These are phyloP conservation scores for Vireo altiloquus DNA, from an alignment of 2,113 vertebrate genomes.

Conservation along the genomic window DNA sequence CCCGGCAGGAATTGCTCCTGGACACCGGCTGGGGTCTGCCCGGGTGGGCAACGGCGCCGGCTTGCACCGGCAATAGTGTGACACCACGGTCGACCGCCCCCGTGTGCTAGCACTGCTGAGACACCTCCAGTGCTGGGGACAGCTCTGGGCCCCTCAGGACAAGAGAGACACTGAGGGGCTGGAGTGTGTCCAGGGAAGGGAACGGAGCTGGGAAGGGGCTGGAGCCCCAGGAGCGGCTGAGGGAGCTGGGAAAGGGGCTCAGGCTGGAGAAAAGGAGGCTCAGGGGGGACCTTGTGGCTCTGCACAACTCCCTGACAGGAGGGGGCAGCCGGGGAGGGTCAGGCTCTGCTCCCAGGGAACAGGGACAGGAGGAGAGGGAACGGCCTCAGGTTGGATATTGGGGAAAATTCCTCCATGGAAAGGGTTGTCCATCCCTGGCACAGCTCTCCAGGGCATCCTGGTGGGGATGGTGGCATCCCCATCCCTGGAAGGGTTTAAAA, in stretches of 20 bases:
- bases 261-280: background rate
- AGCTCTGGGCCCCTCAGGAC: background rate
- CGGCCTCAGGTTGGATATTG: fast-evolving
- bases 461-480: no score
- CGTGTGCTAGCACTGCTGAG: background rate
- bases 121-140: background rate
- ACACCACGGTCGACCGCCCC: no score
- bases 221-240: background rate
- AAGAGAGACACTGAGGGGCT: no score
- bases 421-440: fast-evolving
- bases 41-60: background rate
- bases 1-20: background rate
- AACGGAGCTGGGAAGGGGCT: no score
- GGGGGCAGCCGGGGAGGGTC: background rate
- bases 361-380: background rate
- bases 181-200: no score
- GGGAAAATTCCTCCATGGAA: fast-evolving
- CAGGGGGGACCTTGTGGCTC: background rate
- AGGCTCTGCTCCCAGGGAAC: background rate
- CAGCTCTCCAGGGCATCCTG: background rate
- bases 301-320: background rate
- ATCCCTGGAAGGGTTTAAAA: background rate
- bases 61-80: background rate
- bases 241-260: background rate
- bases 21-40: background rate